phyloP scores from a whole-genome alignment of 2,797 vertebrate genomes.

The Myripristis jacobus region DNA sequence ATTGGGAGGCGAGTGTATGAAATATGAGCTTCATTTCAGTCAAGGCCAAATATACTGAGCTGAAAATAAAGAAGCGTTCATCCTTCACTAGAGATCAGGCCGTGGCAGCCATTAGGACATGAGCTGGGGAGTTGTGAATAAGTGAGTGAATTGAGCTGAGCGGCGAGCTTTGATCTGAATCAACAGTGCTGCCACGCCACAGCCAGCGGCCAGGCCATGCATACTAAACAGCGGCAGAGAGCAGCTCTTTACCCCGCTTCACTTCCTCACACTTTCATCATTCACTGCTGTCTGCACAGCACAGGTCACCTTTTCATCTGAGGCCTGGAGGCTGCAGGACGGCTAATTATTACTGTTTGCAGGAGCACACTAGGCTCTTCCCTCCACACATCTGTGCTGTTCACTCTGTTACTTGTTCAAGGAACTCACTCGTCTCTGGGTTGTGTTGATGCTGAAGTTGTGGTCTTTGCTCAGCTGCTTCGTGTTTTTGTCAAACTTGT shows the following conservation, averaged over 20 bases:
- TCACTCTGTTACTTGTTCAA: neutral
- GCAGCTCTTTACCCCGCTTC: conserved; percentile 11
- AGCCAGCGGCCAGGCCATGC: conserved; percentile 36
- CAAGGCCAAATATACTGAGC: conserved; percentile 7
- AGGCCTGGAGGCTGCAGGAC: conserved; percentile 24
- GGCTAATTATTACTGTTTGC: conserved; percentile 15
- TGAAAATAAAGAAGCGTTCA: conserved; percentile 31
- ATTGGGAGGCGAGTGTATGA: neutral
- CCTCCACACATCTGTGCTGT: conserved; percentile 12
- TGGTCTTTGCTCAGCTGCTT: too few relatives aligned
- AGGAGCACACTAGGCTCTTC: neutral
- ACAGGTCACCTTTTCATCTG: conserved; percentile 27
- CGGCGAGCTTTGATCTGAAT: conserved; percentile 62
- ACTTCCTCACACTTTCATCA: conserved; percentile 42
- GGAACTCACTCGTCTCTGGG: neutral
- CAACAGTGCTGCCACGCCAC: conserved; percentile 50
- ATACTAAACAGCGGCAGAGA: conserved; percentile 52
- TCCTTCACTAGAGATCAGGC: conserved; percentile 24
- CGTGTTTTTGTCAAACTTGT: too few relatives aligned
- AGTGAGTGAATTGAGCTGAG: conserved; percentile 59
- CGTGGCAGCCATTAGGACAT: conserved; percentile 33
- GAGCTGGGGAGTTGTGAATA: conserved; percentile 48
- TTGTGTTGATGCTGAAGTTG: too few relatives aligned
- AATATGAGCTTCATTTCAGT: conserved; percentile 33
- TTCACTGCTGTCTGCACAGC: conserved; percentile 25